These are phyloP conservation scores for Pseudanteris insignis DNA, from an alignment of 2,888 invertebrate species.

Conservation along the genomic window DNA sequence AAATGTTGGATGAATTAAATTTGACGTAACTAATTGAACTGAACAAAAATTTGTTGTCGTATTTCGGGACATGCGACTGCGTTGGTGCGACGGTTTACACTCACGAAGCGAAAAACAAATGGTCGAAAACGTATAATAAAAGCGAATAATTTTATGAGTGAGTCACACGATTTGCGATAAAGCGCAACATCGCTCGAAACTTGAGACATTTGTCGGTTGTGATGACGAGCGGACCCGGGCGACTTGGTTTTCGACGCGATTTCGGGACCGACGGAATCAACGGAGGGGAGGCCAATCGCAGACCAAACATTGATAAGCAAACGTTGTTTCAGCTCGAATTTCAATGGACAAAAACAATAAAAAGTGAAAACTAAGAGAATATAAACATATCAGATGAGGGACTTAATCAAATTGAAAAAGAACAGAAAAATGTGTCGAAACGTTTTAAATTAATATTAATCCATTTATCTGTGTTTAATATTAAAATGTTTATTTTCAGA, in stretches of 20 bases:
- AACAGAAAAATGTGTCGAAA: neutral
- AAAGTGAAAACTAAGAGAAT: neutral
- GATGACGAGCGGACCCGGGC: slow-evolving; percentile 26
- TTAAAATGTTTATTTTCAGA: too few species aligned
- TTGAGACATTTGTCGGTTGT: slow-evolving; percentile 33
- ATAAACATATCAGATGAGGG: too few species aligned
- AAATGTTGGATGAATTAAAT: too few species aligned
- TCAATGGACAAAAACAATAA: slow-evolving; percentile 10
- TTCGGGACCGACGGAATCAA: slow-evolving; percentile 35
- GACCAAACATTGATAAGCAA: slow-evolving; percentile 53
- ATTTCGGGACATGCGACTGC: slow-evolving; percentile 9
- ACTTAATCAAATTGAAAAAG: neutral
- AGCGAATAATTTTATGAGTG: slow-evolving; percentile 35
- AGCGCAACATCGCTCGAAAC: slow-evolving; percentile 36
- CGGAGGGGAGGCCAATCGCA: slow-evolving; percentile 46
- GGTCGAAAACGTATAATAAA: slow-evolving; percentile 30
- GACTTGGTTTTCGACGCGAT: slow-evolving; percentile 27
- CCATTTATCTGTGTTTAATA: too few species aligned
- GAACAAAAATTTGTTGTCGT: too few species aligned
- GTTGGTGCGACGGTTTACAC: slow-evolving; percentile 15
- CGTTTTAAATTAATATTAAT: too few species aligned
- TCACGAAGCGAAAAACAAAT: slow-evolving; percentile 24
- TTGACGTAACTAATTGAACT: too few species aligned
- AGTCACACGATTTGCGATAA: slow-evolving; percentile 36
- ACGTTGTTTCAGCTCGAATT: slow-evolving; percentile 32